Evolutionary conservation across 2,888 invertebrate genomes (phyloP), one percentile per base, ranked within the genome.

Genomic region (Ctena decussata): DNA sequence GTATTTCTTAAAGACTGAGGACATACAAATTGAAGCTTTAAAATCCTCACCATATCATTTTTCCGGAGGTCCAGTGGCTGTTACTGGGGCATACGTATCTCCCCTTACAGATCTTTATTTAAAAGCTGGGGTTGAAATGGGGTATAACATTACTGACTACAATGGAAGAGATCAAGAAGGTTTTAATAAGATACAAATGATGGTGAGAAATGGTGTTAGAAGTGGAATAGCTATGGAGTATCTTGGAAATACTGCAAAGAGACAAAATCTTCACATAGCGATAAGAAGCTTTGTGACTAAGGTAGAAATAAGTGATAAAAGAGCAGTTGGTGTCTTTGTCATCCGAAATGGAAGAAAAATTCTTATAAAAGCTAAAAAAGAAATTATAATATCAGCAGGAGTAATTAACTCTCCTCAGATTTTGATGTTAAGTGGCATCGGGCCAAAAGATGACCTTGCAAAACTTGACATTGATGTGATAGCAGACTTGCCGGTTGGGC

Each of bases 71-170:
- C 93, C 92, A 6, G 21, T 94, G 82, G 84, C 84, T 27, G 92
- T 94, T 27, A 91, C 87, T 30, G 87, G 92, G 60, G 90, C 91
- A 32, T 76, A 78, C 12, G 82, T 82, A 11, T 92, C 93, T 18
- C 85, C 87, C 11, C 81, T 95, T 8, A 86, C 87, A 2, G 88
- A 92, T 30, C 89, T 90, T 37, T 91, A 94, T 80, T 72, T 94
- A 2, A 93, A 96, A 74, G 97, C 97, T 60, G 97, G 97, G 15
- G 94, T 96, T 92, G 97, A 97, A 95, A 95, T 97, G 92, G 97
- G 97, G 41, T 97, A 96, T 93, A 89, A 95, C 1, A 92, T 96
- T 49, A 90, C 96, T 60, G 96, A 96, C 91, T 93, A 96, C 65
- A 65, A 65, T 21, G 65, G 65, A 35, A 24, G 35, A 65, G 32